Base-by-base conservation (phyloP, 30 jellyfish, hydroid and myxozoan species). In the Cassiopea xamachana region DNA sequence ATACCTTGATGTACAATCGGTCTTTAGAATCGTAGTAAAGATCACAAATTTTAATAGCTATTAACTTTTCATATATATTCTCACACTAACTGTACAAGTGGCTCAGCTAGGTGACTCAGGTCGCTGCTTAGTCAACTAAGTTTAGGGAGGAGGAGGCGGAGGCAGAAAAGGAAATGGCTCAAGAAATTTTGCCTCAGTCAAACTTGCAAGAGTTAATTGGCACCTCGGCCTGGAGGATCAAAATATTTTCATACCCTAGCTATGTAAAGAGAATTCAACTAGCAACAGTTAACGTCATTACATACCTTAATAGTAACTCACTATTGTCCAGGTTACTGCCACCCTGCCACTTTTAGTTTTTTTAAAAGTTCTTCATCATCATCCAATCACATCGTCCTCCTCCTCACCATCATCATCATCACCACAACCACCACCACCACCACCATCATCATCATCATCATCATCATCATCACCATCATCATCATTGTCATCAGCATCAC, bases 111-210 rank as follows among this genome's bases (percentile, higher is more conserved):
- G 39, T 27, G 39, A 27, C 39, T 27, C 39, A 27, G 39, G 39
- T 27, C 39, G 39, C 39, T 27, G 39, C 39, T 0, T 27, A 27
- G 39, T 27, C 39, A 27, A 69, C 15, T 4, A 69, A 69, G 78
- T 69, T 4, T 14, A 4, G 15, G 78, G 48, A n/a, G 78, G 47
- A 69, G 78, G 78, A n/a, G 78, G 78, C 17, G 48, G 78, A 69
- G 78, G 78, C 8, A 69, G 15, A 69, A 4, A n/a, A 69, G 15
- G 15, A 69, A 69, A 69, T 69, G 15, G 78, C 17, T 69, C 78
- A 69, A 69, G 15, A 69, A 4, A 4, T 69, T 69, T 7, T 14
- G 17, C 78, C 45, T 4, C 78, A 69, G 78, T 69, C n/a, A 69
- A 69, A 69, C 78, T 4, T 69, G 17, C 47, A 69, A 69, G 15